Evolutionary conservation across 2,113 vertebrate species (phyloP), one percentile per base, ranked within the genome.

Genomic region (Hymenochirus boettgeri): DNA sequence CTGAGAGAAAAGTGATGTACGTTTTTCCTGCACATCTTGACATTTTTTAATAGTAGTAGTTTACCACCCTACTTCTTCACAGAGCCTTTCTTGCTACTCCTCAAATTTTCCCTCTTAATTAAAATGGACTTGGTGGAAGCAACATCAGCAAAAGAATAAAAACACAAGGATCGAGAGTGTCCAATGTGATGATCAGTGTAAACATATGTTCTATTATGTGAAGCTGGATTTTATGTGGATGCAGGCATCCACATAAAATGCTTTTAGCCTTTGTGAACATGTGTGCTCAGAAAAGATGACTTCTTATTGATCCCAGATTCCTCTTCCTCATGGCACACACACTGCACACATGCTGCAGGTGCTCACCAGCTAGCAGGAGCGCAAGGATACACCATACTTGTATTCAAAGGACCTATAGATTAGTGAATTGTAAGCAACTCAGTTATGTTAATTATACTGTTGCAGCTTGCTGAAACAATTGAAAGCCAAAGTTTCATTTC

Each of bases 371-470:
- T 99, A 80, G 89, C 79, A 69, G 92, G 91, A 6, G 96, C 96
- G 83, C 93, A 94, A 72, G 92, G 92, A 70, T 98, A 86, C 79
- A 89, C 96, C 83, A 94, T 93, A 92, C 96, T 99, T 75, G 99
- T 99, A 84, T 99, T 99, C 86, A 95, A 99, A 83, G 96, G 95
- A 73, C 96, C 96, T 59, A 88, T 99, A 23, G 96, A 99, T 86
- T 99, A 93, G 73, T 75, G 54, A 58, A 24, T 74, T 70, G 18
- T 71, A 2, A 1, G 75, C 75, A 78, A 80, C 76, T 76, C n/a
- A n/a, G n/a, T n/a, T n/a, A n/a, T n/a, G n/a, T n/a, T n/a, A n/a
- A n/a, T n/a, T n/a, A n/a, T n/a, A n/a, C n/a, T 83, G 63, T 65
- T 64, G 71, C 29, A 26, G 65, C 72, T 70, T 21, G 55, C 75